Evolutionary conservation across 1,140 invertebrate genomes (phyloP).

Genomic region (Zaprionus inermis): DNA sequence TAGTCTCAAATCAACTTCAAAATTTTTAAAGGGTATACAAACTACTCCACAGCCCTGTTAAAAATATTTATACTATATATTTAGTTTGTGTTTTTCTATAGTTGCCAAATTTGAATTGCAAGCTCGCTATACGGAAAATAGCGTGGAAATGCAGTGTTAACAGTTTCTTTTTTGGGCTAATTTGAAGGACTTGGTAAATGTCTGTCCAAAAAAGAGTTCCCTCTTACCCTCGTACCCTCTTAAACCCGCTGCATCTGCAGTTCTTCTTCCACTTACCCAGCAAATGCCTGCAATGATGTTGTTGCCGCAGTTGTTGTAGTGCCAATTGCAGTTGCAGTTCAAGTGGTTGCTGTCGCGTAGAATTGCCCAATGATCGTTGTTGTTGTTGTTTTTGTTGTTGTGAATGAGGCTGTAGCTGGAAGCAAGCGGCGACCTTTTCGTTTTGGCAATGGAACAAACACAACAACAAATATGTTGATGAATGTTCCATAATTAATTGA

Average conservation of each 20-base stretch:
- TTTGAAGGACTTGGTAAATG: slow-evolving; percentile 26
- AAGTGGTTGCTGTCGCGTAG: slow-evolving; percentile 20
- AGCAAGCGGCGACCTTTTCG: slow-evolving; percentile 66
- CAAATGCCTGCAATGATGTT: slow-evolving; percentile 43
- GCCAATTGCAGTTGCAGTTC: slow-evolving; percentile 15
- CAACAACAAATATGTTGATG: slow-evolving; percentile 78
- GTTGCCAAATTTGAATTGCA: slow-evolving; percentile 24
- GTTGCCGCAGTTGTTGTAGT: slow-evolving; percentile 28
- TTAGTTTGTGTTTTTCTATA: not conserved
- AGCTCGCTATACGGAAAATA: slow-evolving; percentile 36
- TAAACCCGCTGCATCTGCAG: too few species aligned
- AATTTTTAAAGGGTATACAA: slow-evolving; percentile 18
- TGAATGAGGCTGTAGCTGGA: slow-evolving; percentile 56
- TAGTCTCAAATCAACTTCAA: not conserved
- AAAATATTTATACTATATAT: not conserved
- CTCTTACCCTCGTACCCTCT: not conserved
- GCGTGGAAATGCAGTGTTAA: slow-evolving; percentile 50
- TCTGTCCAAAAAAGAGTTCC: not conserved
- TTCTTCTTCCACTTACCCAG: slow-evolving; percentile 59
- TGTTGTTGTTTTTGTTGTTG: slow-evolving; percentile 41
- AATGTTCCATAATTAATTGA: slow-evolving; percentile 79
- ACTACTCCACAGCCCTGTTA: not conserved
- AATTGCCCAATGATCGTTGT: slow-evolving; percentile 50
- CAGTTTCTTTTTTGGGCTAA: slow-evolving; percentile 41
- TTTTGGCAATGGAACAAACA: slow-evolving; percentile 73